Base-by-base conservation (phyloP, 2,113 vertebrate species). In the Ploceus nigricollis region DNA sequence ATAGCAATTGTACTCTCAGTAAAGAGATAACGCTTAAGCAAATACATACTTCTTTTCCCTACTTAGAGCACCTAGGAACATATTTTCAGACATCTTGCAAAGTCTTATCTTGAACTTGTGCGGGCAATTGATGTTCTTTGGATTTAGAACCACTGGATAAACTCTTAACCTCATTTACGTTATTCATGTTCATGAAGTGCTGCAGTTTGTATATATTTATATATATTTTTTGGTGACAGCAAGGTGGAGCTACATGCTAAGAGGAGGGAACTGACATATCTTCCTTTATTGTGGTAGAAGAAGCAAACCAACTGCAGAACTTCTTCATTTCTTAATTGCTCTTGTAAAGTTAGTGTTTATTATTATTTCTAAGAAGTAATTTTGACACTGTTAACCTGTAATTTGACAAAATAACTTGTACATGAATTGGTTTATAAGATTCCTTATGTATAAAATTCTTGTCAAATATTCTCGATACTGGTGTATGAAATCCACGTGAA, bases 1-100 rank as follows among this genome's bases (percentile, higher is more conserved):
- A 48, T 14, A 63, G 2, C 5, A 73, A 40, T 8, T 78, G 6
- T 0, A 0, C 2, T 56, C 6, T 60, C 31, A 56, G 44, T 42
- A 39, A 60, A 69, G 54, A 51, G 6, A 11, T 11, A 73, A 13
- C 0, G 13, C 6, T 83, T 68, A 31, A 77, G 5, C 2, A 92
- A 84, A 72, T 42, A 54, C n/a, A 45, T n/a, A 9, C 3, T 35
- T 28, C 2, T 13, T 66, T 65, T 75, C 1, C 17, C 27, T 79
- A 10, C 15, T 58, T 60, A 56, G 6, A n/a, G 6, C 2, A 33
- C 35, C 13, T 25, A 69, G 35, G 13, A 78, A 53, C 3, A 5
- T 18, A 44, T 51, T 33, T 90, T 50, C 35, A 31, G 39, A 53
- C 2, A 57, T 2, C 12, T 53, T 89, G 7, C 8, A 40, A 87